Conservation (phyloP, 2,113 vertebrate species). For the Mionectes macconnelli region DNA sequence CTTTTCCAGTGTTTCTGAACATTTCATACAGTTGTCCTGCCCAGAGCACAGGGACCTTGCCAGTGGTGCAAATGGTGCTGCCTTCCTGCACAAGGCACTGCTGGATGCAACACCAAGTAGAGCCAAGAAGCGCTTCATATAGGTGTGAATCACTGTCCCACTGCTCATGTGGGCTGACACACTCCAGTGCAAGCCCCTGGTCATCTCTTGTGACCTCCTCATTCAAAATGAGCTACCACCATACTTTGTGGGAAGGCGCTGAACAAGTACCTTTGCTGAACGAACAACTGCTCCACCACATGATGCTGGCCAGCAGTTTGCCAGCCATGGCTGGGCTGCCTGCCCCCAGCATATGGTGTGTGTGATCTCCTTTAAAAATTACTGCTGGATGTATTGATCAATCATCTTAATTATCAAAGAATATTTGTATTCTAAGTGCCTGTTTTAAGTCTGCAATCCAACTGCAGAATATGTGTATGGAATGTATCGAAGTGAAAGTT, state of each 20-base stretch:
- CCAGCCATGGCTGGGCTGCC: background rate
- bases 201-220: background rate
- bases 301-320: background rate
- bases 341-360: background rate
- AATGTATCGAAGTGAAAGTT: background rate
- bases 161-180: background rate
- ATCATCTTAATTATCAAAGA: background rate
- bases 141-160: background rate
- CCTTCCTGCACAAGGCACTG: background rate
- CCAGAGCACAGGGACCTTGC: background rate
- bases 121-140: background rate
- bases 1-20: background rate
- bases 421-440: background rate
- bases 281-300: no score
- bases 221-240: background rate
- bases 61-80: background rate
- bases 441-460: background rate
- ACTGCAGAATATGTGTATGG: background rate
- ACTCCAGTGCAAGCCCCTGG: background rate
- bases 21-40: background rate
- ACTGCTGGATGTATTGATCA: background rate
- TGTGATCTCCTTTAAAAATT: background rate
- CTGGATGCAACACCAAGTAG: background rate
- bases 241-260: background rate
- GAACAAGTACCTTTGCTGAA: background rate